Evolutionary conservation across 2,797 vertebrate genomes (phyloP).

Genomic region (Anguilla pacifica): DNA sequence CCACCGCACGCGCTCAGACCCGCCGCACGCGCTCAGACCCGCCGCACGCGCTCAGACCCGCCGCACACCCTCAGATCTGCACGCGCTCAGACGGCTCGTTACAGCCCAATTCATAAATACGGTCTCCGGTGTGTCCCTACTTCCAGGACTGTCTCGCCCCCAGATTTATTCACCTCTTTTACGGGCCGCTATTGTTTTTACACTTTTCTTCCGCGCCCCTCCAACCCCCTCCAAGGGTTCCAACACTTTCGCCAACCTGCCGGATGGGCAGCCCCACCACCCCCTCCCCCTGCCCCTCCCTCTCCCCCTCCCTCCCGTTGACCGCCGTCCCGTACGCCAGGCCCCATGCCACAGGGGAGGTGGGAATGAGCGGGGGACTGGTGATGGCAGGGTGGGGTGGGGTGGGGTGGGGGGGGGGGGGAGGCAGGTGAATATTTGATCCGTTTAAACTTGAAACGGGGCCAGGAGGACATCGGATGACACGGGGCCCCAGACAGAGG

Average conservation of each 20-base stretch:
- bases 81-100: constrained; percentile 64
- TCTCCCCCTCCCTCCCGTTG: background rate
- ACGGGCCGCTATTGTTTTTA: constrained; percentile 52
- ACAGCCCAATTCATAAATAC: constrained; percentile 69
- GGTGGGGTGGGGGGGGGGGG: constrained; percentile 17
- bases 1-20: constrained; percentile 39
- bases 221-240: background rate
- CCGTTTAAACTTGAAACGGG: constrained; percentile 70
- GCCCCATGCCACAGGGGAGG: background rate
- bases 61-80: constrained; percentile 46
- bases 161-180: constrained; percentile 58
- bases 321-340: background rate
- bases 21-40: too few relatives aligned
- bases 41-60: constrained; percentile 56
- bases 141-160: constrained; percentile 45
- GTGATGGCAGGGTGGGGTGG: background rate
- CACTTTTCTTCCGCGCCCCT: constrained; percentile 31
- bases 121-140: constrained; percentile 51
- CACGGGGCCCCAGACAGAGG: constrained; percentile 59
- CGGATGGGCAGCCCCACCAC: background rate
- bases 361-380: background rate
- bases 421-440: constrained; percentile 53
- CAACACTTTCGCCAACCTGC: background rate
- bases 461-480: constrained; percentile 71
- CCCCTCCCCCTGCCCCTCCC: background rate